Evolutionary conservation across 2,797 vertebrate genomes (phyloP).

Genomic region (Psittacula echo): DNA sequence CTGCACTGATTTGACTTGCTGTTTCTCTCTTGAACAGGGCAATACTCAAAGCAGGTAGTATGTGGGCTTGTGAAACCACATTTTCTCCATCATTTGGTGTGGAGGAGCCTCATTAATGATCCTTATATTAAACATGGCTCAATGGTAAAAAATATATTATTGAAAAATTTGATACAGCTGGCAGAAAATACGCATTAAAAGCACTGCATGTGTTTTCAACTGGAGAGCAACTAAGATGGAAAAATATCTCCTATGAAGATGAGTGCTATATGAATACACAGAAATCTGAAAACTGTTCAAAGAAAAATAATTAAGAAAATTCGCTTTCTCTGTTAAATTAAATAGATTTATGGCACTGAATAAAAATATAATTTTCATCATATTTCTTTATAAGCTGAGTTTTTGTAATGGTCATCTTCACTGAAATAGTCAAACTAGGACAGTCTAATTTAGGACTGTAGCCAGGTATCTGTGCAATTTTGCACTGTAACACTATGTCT

Average conservation of each 20-base stretch:
- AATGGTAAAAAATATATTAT: neutral
- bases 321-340: neutral
- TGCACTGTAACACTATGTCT: neutral
- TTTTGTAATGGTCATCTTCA: neutral
- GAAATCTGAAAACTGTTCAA: neutral
- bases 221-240: neutral
- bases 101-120: accelerated
- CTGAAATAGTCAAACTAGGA: neutral
- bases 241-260: neutral
- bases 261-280: neutral
- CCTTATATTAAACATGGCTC: neutral
- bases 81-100: neutral
- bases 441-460: neutral
- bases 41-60: neutral
- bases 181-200: neutral
- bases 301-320: neutral
- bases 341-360: neutral
- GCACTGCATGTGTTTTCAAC: neutral
- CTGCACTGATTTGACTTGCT: neutral
- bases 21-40: neutral
- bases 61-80: neutral
- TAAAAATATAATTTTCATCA: neutral
- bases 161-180: neutral
- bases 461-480: neutral
- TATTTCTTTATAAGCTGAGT: neutral